phyloP scores from a whole-genome alignment of 2,113 vertebrate genomes.

The Lamprologus ornatipinnis region DNA sequence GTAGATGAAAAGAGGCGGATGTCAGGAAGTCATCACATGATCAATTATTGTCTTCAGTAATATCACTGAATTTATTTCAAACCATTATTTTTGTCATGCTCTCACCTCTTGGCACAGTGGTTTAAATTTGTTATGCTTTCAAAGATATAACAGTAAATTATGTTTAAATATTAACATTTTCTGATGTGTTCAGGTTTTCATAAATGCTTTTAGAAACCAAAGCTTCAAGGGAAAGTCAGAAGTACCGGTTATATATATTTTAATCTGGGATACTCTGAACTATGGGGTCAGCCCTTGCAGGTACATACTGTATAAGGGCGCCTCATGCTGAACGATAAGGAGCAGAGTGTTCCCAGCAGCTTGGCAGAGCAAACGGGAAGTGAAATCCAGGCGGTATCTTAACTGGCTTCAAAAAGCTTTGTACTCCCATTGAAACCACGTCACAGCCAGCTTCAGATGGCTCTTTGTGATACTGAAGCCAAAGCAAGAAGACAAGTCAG shows the following conservation, averaged over 20 bases:
- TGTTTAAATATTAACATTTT: not conserved
- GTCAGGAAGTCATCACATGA: not conserved
- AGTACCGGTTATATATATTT: not conserved
- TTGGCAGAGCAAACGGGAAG: not conserved
- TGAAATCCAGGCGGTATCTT: not conserved
- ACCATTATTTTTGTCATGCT: not conserved
- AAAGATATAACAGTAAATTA: not conserved
- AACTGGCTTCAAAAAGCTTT: not conserved
- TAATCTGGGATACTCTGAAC: not conserved
- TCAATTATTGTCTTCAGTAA: not conserved
- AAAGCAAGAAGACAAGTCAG: not conserved
- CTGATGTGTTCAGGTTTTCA: not conserved
- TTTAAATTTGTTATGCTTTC: not conserved
- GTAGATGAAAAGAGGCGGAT: not conserved
- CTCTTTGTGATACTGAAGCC: not conserved
- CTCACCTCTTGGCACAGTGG: not conserved
- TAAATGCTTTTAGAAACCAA: not conserved
- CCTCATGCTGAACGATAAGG: not conserved
- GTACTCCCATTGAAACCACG: not conserved
- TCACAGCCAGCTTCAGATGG: not conserved
- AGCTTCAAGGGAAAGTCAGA: not conserved
- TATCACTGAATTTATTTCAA: not conserved
- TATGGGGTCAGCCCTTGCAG: not conserved
- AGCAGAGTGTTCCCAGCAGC: not conserved
- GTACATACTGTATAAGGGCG: not conserved